A percentile compares a stretch with the other conserved stretches of the same genome.
phyloP scores from a whole-genome alignment of 92 coral and sea anemone species.

The Phenganax stokvisi region DNA sequence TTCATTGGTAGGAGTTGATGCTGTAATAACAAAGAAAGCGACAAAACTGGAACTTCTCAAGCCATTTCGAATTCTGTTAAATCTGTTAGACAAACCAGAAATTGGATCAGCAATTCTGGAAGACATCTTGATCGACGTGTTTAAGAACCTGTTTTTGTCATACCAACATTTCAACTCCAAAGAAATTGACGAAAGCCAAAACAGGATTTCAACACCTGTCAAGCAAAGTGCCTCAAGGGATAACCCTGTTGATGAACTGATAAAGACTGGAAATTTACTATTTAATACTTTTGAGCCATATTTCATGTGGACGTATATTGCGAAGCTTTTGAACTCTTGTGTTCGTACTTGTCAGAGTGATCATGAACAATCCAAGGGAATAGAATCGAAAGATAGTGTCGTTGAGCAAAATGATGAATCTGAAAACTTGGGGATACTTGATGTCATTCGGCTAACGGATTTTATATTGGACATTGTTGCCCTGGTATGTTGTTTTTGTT shows the following conservation, averaged over 20 bases:
- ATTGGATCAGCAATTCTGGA: slow-evolving; percentile 80
- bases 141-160: slow-evolving; percentile 56
- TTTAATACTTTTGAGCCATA: slow-evolving; percentile 96
- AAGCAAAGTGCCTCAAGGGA: slow-evolving; percentile 49
- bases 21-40: slow-evolving; percentile 32
- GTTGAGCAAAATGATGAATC: neutral
- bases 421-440: slow-evolving; percentile 24
- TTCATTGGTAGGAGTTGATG: neutral
- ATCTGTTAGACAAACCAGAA: slow-evolving; percentile 88
- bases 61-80: slow-evolving; percentile 80
- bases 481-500: slow-evolving; percentile 53
- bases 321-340: slow-evolving; percentile 68
- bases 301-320: slow-evolving; percentile 93
- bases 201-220: neutral
- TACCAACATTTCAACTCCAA: slow-evolving; percentile 16
- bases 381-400: neutral
- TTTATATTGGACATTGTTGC: slow-evolving; percentile 79
- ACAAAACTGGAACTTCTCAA: slow-evolving; percentile 59
- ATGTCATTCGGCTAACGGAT: slow-evolving; percentile 79
- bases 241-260: slow-evolving; percentile 70
- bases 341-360: slow-evolving; percentile 35
- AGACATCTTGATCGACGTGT: slow-evolving; percentile 80
- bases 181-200: neutral
- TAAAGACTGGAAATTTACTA: slow-evolving; percentile 81
- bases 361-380: slow-evolving; percentile 8